A percentile compares a stretch with the other conserved stretches of the same genome.
Evolutionary conservation across 92 coral and sea anemone genomes (phyloP).

Genomic region (Umimayanthus chanpuru): DNA sequence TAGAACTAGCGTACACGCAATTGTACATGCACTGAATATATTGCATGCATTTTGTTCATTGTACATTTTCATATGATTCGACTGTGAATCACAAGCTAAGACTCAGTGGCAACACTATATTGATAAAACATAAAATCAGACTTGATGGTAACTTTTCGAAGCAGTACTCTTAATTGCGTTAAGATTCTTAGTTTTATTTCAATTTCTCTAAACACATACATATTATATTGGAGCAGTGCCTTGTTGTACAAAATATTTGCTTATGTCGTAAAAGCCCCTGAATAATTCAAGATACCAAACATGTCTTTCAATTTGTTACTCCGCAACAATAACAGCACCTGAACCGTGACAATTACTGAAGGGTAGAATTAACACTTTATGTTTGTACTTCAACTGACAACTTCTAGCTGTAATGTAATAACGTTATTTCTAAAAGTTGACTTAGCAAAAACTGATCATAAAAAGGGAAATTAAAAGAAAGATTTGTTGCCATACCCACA

Average conservation of each 20-base stretch:
- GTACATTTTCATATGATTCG: too few species aligned
- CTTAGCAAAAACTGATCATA: not conserved
- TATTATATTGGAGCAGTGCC: too few species aligned
- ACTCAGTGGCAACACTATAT: too few species aligned
- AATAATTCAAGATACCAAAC: slow-evolving; percentile 23
- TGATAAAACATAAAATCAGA: too few species aligned
- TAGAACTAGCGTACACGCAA: too few species aligned
- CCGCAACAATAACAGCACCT: not conserved
- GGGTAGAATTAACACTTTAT: not conserved
- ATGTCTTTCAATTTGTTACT: slow-evolving; percentile 3
- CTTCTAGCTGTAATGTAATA: slow-evolving; percentile 23
- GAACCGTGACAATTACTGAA: not conserved
- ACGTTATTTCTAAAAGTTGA: slow-evolving; percentile 12
- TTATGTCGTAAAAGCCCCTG: not conserved
- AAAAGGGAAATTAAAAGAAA: slow-evolving; percentile 23
- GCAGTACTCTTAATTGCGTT: not conserved
- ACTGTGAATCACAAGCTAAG: too few species aligned
- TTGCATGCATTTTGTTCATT: too few species aligned
- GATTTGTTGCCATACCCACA: not conserved
- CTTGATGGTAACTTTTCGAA: too few species aligned
- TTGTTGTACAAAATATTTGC: not conserved
- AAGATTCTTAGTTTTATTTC: not conserved
- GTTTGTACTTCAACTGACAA: slow-evolving; percentile 34
- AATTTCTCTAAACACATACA: not conserved
- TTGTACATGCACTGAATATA: too few species aligned